These are phyloP conservation scores for Gisinianus flammeolus DNA, from an alignment of 2,888 invertebrate species.

Conservation along the genomic window DNA sequence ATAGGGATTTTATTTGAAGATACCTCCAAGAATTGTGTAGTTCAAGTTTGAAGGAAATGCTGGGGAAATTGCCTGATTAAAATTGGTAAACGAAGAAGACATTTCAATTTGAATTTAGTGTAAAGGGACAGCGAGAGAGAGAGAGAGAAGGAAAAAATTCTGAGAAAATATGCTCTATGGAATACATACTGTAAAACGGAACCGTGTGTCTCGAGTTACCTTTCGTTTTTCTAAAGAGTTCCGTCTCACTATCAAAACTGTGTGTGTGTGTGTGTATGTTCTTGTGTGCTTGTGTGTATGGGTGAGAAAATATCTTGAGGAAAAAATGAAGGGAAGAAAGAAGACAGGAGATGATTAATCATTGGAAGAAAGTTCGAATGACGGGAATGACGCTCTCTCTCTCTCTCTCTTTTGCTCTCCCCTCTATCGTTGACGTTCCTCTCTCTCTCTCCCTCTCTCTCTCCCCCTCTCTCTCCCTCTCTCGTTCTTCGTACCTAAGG, in stretches of 20 bases:
- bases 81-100: background rate
- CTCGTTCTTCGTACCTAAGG: background rate
- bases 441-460: background rate
- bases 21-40: no score
- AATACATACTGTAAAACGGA: background rate
- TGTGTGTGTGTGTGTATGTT: constrained; percentile 3
- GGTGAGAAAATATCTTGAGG: background rate
- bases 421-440: background rate
- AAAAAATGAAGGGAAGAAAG: background rate
- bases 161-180: background rate
- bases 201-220: background rate
- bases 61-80: background rate
- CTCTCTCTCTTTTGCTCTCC: background rate
- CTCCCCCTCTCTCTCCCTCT: background rate
- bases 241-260: background rate
- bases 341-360: constrained; percentile 37
- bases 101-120: constrained; percentile 12
- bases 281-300: background rate
- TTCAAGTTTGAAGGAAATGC: no score
- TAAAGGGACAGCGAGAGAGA: background rate
- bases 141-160: background rate
- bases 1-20: no score
- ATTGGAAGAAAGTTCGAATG: constrained; percentile 26
- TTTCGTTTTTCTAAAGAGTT: constrained; percentile 18
- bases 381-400: background rate